Conservation (phyloP, 2,113 vertebrate genomes). For the Sisor rabdophorus region DNA sequence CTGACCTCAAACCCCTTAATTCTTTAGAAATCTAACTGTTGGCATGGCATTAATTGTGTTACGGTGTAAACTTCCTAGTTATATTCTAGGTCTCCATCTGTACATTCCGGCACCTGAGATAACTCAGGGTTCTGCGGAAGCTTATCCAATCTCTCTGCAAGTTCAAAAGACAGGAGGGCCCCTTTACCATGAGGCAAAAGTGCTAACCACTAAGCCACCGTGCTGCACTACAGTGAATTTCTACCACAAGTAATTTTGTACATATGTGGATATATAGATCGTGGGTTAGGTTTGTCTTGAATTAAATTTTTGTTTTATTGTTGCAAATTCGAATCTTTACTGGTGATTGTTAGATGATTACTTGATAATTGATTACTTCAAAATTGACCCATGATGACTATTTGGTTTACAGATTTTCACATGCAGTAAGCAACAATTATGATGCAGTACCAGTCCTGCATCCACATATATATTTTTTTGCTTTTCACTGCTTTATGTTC, state of each 20-base stretch:
- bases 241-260: no score
- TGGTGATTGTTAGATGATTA: no score
- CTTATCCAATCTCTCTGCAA: neutral
- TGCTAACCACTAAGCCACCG: no score
- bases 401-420: neutral
- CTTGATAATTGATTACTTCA: no score
- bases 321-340: neutral
- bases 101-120: neutral
- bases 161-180: no score
- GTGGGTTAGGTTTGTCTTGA: neutral
- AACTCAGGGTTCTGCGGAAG: no score
- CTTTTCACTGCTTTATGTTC: slow-evolving; percentile 15
- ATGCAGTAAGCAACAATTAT: slow-evolving; percentile 2
- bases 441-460: neutral
- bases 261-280: no score
- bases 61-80: neutral
- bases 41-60: neutral
- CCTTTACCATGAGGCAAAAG: no score
- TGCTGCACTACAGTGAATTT: no score
- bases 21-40: neutral
- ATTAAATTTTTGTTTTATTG: neutral
- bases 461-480: neutral
- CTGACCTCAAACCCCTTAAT: neutral
- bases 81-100: neutral
- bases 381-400: no score